Evolutionary conservation across 2,888 invertebrate genomes (phyloP), one percentile per base, ranked within the genome.

Genomic region (Dinocampus coccinellae): DNA sequence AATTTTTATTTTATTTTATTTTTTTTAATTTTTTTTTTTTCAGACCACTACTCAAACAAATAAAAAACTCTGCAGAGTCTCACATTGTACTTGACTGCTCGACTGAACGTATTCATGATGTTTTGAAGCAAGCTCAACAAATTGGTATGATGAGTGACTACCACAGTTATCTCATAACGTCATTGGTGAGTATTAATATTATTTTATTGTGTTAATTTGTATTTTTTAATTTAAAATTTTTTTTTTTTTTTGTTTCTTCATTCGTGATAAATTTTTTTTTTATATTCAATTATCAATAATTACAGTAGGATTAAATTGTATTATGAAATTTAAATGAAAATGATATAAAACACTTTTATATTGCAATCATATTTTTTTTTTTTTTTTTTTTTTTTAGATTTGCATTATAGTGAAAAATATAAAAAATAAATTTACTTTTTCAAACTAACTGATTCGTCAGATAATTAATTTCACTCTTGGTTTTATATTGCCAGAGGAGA

Each of bases 111-210:
- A 76, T 77, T 71, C 92, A 94, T 83, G 93, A 94, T 80, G 95
- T 97, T 24, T 89, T 97, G 70, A 96, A 96, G 83, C 97, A 97
- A 88, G 97, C 97, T 10, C 96, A 97, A 88, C 97, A 97, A 89
- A 95, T 98, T 78, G 97, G 97, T 76, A 96, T 98, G 95, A 97
- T 98, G 95, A 97, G 96, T 76, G 96, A 96, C 85, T 95, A 97
- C 85, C 97, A 97, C 88, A 96, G 96, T 88, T 98, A 96, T 86
- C 91, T 98, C 81, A 94, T 97, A 78, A 97, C 97, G 0, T 96
- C 97, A 2, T 88, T 98, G 90, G 96, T 95, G 89, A 91, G 90
- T 87, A 73, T 79, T 16, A 47, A 42, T 16, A 36, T 1, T 33
- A 4, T 34, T 29, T 61, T 24, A 11, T 29, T 55, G 20, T 13